A percentile compares a stretch with the other conserved stretches of the same genome.
These are phyloP conservation scores for Hyles euphorbiae DNA, from an alignment of 1,140 invertebrate species.

Conservation along the genomic window DNA sequence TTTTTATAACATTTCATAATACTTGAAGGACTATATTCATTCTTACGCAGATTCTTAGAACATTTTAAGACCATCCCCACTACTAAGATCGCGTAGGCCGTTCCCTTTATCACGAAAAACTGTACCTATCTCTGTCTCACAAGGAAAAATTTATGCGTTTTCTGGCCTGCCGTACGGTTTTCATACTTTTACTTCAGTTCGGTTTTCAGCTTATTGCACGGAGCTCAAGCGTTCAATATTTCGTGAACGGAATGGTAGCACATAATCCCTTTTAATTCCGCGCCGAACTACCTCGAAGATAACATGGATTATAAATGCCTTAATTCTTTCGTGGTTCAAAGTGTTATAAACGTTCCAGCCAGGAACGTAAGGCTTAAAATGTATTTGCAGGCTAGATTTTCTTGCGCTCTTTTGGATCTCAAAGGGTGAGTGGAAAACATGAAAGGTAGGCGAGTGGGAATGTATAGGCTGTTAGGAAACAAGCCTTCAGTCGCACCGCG, in stretches of 20 bases:
- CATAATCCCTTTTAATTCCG: slow-evolving; percentile 21
- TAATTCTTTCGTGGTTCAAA: slow-evolving; percentile 10
- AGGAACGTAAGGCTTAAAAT: slow-evolving; percentile 8
- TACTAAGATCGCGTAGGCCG: slow-evolving; percentile 56
- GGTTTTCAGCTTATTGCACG: slow-evolving; percentile 17
- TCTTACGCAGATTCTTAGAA: slow-evolving; percentile 46
- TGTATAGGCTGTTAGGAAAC: slow-evolving; percentile 52
- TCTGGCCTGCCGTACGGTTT: slow-evolving; percentile 42
- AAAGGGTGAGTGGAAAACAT: slow-evolving; percentile 47
- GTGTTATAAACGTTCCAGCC: slow-evolving; percentile 11
- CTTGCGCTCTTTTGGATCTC: slow-evolving; percentile 23
- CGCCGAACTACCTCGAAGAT: slow-evolving; percentile 11
- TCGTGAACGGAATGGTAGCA: slow-evolving; percentile 3
- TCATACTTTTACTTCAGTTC: slow-evolving; percentile 15
- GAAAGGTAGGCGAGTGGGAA: slow-evolving; percentile 63
- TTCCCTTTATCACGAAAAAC: slow-evolving; percentile 67
- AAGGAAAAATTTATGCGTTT: slow-evolving; percentile 60
- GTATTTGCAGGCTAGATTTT: not conserved
- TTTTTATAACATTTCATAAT: not conserved
- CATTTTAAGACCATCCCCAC: slow-evolving; percentile 72
- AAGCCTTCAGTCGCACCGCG: slow-evolving; percentile 64
- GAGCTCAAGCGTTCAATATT: slow-evolving; percentile 20
- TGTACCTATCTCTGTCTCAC: slow-evolving; percentile 59
- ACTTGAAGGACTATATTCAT: slow-evolving; percentile 23
- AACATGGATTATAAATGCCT: slow-evolving; percentile 12